Percentiles rank a stretch among this genome's conserved stretches.
Evolutionary conservation across 1,140 invertebrate genomes (phyloP).

Genomic region (Pseudomyrmex dendroicus): DNA sequence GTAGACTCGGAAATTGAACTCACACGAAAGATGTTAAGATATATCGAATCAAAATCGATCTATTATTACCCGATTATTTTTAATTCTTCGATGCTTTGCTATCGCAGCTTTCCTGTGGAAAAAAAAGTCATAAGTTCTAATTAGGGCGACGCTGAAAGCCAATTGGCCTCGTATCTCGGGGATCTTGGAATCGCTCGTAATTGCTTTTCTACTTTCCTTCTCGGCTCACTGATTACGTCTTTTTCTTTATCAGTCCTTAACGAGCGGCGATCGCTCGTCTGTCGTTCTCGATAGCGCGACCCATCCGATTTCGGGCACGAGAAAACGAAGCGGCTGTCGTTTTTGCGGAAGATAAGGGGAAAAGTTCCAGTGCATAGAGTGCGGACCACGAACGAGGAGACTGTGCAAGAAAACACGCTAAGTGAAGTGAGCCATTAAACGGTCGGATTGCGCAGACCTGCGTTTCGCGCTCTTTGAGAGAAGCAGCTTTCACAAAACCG

Average conservation of each 20-base stretch:
- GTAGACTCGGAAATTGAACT: constrained; percentile 11
- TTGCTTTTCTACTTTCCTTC: constrained; percentile 15
- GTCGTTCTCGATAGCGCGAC: neutral
- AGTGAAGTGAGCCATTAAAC: constrained; percentile 77
- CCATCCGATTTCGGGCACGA: constrained; percentile 20
- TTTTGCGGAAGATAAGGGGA: constrained; percentile 49
- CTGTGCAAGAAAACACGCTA: constrained; percentile 7
- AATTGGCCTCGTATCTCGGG: constrained; percentile 7
- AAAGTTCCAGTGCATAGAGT: neutral
- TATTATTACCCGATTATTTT: neutral
- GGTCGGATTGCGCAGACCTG: constrained; percentile 74
- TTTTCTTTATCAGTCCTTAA: constrained; percentile 49
- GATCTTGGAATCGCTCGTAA: constrained; percentile 40
- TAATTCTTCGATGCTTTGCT: neutral
- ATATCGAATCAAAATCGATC: neutral
- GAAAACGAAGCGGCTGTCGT: neutral
- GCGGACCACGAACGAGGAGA: neutral
- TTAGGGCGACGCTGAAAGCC: constrained; percentile 41
- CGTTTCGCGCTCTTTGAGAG: constrained; percentile 76
- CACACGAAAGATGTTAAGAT: too few relatives aligned
- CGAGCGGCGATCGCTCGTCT: constrained; percentile 47
- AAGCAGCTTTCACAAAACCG: constrained; percentile 29
- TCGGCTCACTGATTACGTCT: constrained; percentile 4
- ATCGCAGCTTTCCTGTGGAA: neutral
- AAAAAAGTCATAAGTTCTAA: constrained; percentile 19